Evolutionary conservation across 2,888 invertebrate genomes (phyloP).

Genomic region (Drosophila nr. perissopoda): DNA sequence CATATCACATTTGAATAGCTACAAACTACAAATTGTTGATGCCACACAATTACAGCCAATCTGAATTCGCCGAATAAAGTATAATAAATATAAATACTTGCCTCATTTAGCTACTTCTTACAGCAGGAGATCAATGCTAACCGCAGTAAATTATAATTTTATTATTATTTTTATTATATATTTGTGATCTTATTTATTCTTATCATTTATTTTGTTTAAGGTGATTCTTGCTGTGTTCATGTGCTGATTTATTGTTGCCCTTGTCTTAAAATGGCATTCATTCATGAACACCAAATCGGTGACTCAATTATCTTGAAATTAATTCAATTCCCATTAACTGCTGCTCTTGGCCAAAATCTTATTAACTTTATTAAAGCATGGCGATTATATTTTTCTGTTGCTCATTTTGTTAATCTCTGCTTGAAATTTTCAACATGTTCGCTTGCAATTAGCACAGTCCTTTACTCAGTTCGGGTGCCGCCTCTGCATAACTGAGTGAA

Average conservation of each 20-base stretch:
- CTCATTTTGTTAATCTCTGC: constrained; percentile 18
- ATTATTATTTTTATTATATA: too few relatives aligned
- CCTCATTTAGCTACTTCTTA: too few relatives aligned
- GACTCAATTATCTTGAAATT: background rate
- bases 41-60: background rate
- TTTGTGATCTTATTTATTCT: background rate
- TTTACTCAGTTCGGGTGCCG: background rate
- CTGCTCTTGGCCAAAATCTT: background rate
- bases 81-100: too few relatives aligned
- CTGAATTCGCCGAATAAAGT: too few relatives aligned
- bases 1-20: background rate
- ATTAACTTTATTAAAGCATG: background rate
- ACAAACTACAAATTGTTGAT: background rate
- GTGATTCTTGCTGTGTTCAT: background rate
- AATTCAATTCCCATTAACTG: background rate
- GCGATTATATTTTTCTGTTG: constrained; percentile 1
- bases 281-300: background rate
- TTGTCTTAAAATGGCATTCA: background rate
- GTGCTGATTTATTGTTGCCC: background rate
- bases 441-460: constrained; percentile 8
- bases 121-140: background rate
- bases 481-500: background rate
- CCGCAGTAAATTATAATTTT: background rate
- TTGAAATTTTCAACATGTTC: constrained; percentile 11
- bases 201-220: background rate